Evolutionary conservation across 2,113 vertebrate genomes (phyloP).

Genomic region (Grantiella picta): DNA sequence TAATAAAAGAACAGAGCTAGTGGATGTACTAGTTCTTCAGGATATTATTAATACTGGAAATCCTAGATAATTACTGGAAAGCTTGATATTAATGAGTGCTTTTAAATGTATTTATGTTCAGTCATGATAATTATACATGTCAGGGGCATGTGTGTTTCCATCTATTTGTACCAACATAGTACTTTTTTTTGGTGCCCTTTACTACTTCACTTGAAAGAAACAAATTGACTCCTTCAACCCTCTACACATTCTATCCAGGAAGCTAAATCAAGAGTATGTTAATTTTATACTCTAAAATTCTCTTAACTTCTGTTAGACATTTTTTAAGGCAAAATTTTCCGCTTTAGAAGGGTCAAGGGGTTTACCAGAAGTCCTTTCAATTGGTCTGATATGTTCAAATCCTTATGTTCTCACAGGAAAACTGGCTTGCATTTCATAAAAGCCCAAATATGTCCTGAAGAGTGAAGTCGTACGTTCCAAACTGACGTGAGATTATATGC

Average conservation of each 20-base stretch:
- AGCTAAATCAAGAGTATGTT: not conserved
- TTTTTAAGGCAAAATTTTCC: not conserved
- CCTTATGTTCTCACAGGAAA: not conserved
- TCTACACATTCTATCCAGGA: not conserved
- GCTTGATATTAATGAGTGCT: not conserved
- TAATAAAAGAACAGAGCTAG: not conserved
- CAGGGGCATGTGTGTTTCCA: not conserved
- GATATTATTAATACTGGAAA: not conserved
- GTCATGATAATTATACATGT: not conserved
- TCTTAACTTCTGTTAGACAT: not conserved
- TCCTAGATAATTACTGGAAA: not conserved
- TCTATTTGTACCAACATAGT: not conserved
- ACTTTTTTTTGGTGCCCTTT: not conserved
- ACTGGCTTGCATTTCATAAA: not conserved
- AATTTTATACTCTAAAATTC: not conserved
- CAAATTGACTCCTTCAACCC: not conserved
- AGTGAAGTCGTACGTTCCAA: not conserved
- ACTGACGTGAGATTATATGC: fast-evolving
- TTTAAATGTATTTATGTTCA: not conserved
- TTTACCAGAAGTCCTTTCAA: not conserved
- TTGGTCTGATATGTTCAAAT: not conserved
- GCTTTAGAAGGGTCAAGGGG: not conserved
- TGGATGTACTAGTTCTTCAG: not conserved
- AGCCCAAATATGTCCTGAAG: not conserved
- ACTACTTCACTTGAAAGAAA: not conserved